Evolutionary conservation across 2,797 vertebrate genomes (phyloP), one percentile per base, ranked within the genome.

Genomic region (Acrocephalus scirpaceus): DNA sequence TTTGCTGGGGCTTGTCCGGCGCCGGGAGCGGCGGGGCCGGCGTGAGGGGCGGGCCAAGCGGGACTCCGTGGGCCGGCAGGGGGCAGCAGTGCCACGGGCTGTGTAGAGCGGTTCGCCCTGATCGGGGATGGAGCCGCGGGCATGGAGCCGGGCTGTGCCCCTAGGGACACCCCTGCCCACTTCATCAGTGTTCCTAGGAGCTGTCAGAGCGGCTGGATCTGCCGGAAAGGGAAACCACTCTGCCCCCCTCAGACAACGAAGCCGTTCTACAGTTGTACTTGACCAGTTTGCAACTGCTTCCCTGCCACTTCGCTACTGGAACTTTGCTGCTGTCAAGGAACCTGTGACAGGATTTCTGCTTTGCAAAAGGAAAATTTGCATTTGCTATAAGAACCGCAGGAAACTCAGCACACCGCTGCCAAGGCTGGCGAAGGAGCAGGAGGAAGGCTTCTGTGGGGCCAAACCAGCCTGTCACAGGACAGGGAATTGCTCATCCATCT

Each of bases 401-500:
- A 82, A 71, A 77, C 18, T 4, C 4, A 62, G 67, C 36, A 40
- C 15, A 3, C 7, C 3, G 1, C 61, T 6, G 5, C 56, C 2
- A 6, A 45, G 38, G 69, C 64, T 80, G 83, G 29, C 1, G 0
- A 80, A 26, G 73, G 57, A 88, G 36, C 6, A 1, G 69, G 40
- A 93, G 60, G 44, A 86, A 83, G 57, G 40, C 8, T 75, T 16
- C 34, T 18, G 32, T 7, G 50, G 29, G n/a, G 50, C 50, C 5
- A 3, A 44, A n/a, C 18, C 48, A 40, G 58, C 11, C 40, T 45
- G 67, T 45, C 22, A 10, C 8, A 19, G 47, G 42, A 29, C 50
- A 61, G 27, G 45, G 67, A 40, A 60, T 0, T 5, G 78, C 74
- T 67, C 4, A 1, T 36, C 57, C 0, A 0, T 30, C 57, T 9